Base-by-base conservation (phyloP, 2,797 vertebrate genomes). In the Anolis apletophallus region DNA sequence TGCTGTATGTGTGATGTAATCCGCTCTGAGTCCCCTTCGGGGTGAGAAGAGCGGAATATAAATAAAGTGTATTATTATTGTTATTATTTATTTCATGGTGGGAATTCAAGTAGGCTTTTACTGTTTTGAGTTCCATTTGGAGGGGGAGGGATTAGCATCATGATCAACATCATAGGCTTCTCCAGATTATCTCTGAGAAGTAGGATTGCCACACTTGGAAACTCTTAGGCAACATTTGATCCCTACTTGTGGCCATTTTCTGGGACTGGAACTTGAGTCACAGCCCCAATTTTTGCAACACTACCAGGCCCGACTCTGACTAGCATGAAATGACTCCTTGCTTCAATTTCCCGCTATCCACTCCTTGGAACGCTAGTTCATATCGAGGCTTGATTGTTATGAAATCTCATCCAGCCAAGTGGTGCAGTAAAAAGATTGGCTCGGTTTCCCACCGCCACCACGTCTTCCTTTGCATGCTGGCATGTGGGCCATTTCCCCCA, bases 401-500 rank as follows among this genome's bases (percentile, higher is more conserved):
- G 26, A 61, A 89, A 72, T 19, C 85, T 55, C n/a, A 91, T 88
- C 77, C 71, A 14, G 21, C 72, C 77, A 72, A 80, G 54, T 72
- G 77, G 4, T 19, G 1, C 55, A 50, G 21, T 0, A 64, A 54
- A 69, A 7, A 26, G 5, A 5, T 29, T 7, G 7, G 4, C 0
- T 32, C 36, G 2, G 9, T n/a, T 0, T 1, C 59, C 40, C 1
- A 0, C 14, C 12, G 10, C 7, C 34, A 26, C 29, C 55, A 46
- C 46, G 1, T 6, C 12, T 68, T 68, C 46, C 61, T 57, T 71
- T 79, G 75, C 52, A 52, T 54, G 55, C 68, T 34, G 36, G 17
- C 14, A 17, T 52, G 7, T 8, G 13, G 40, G n/a, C 12, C 13
- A 83, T 64, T 17, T 2, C 0, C 52, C 17, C 46, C 36, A 3